These are phyloP conservation scores for Lithophane leautieri DNA, from an alignment of 2,888 invertebrate genomes.

Conservation along the genomic window DNA sequence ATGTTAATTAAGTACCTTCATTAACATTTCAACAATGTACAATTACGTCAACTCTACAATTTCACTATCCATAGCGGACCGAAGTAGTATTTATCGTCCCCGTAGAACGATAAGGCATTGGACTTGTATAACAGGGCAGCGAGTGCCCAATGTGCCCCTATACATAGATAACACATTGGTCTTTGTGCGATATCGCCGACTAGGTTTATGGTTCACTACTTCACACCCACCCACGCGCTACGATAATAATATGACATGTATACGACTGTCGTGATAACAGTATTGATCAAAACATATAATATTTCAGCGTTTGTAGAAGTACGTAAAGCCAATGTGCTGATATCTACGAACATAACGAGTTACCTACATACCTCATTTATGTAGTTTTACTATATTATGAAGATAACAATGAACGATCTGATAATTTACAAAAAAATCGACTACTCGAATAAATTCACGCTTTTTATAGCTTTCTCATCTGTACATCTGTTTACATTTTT, in stretches of 20 bases:
- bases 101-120: constrained; percentile 48
- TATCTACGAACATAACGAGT: constrained; percentile 9
- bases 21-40: constrained; percentile 52
- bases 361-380: constrained; percentile 1
- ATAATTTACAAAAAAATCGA: constrained; percentile 1
- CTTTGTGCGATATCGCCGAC: constrained; percentile 68
- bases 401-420: not conserved
- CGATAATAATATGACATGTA: constrained; percentile 67
- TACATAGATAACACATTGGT: constrained; percentile 61
- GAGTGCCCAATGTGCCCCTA: constrained; percentile 56
- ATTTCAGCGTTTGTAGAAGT: constrained; percentile 27
- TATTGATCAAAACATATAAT: constrained; percentile 54
- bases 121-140: constrained; percentile 54
- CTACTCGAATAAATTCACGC: constrained; percentile 15
- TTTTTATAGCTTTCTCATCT: constrained; percentile 23
- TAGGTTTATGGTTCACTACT: constrained; percentile 69
- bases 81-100: constrained; percentile 39
- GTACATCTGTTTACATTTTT: constrained; percentile 52
- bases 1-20: constrained; percentile 47
- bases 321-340: constrained; percentile 34
- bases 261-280: constrained; percentile 60
- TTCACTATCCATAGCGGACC: constrained; percentile 28
- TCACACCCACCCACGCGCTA: constrained; percentile 69
- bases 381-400: not conserved
- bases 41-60: constrained; percentile 43